Percentiles rank a stretch among this genome's conserved stretches.
Conservation (phyloP, 2,888 invertebrate species). For the Vesta saturnalis region DNA sequence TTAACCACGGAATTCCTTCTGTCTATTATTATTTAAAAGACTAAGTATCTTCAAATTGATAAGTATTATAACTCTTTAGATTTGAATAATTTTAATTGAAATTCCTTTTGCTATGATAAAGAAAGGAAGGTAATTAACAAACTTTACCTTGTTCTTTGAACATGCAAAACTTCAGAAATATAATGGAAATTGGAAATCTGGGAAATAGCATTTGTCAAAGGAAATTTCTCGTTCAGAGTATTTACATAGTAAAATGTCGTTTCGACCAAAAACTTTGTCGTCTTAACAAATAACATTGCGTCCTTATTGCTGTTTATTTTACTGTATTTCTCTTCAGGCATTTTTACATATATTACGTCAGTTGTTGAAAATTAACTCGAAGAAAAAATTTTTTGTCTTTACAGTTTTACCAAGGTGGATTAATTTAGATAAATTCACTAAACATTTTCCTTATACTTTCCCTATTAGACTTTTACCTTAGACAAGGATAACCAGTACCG, state of each 20-base stretch:
- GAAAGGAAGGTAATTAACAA: conserved; percentile 34
- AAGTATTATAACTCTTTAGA: conserved; percentile 24
- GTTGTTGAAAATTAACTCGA: conserved; percentile 23
- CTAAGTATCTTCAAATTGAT: not conserved
- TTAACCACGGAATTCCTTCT: not conserved
- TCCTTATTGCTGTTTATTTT: conserved; percentile 52
- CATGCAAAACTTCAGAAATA: conserved; percentile 30
- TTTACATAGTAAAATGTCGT: conserved; percentile 43
- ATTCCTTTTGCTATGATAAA: conserved; percentile 34
- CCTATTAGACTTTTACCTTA: conserved; percentile 40
- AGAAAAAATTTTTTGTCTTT: not conserved
- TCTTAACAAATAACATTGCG: conserved; percentile 48
- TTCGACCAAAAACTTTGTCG: conserved; percentile 38
- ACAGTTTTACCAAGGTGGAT: not conserved
- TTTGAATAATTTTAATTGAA: conserved; percentile 36
- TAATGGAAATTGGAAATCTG: conserved; percentile 39
- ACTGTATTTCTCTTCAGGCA: conserved; percentile 43
- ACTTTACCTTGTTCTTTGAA: conserved; percentile 29
- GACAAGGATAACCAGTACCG: conserved; percentile 49
- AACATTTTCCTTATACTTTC: not conserved
- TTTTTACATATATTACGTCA: conserved; percentile 19
- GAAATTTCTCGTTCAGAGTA: conserved; percentile 36
- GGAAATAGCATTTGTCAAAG: conserved; percentile 37
- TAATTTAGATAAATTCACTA: conserved; percentile 38
- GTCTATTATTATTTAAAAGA: conserved; percentile 9